Conservation (phyloP, 2,888 invertebrate species). For the Polia nebulosa region DNA sequence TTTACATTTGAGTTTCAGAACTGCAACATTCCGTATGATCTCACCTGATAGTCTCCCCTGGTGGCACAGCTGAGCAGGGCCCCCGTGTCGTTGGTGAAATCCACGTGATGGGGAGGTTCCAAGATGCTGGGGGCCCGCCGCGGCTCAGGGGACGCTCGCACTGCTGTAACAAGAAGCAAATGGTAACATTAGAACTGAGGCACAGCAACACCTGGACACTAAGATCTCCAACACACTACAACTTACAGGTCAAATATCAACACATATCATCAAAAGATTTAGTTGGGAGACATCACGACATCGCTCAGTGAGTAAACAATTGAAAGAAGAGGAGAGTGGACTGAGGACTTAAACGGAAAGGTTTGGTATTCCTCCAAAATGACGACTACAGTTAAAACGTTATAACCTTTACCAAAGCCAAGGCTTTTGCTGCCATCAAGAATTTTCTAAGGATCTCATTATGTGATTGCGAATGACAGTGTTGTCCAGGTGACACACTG, state of each 20-base stretch:
- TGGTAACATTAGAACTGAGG: not conserved
- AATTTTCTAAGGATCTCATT: not conserved
- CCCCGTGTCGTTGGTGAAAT: conserved; percentile 95
- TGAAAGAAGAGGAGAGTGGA: not conserved
- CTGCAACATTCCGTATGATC: not conserved
- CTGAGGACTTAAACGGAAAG: too few relatives aligned
- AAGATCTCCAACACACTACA: too few relatives aligned
- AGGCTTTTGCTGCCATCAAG: not conserved
- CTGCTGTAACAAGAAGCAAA: conserved; percentile 83
- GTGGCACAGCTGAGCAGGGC: conserved; percentile 93
- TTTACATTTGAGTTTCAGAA: not conserved
- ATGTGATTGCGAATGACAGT: not conserved
- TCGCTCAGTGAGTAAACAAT: too few relatives aligned
- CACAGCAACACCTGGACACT: too few relatives aligned
- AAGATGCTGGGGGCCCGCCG: conserved; percentile 92
- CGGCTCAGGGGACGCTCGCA: conserved; percentile 91
- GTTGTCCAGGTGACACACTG: not conserved
- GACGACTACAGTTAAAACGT: not conserved
- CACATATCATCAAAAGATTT: not conserved
- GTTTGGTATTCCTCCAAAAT: not conserved
- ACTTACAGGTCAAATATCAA: too few relatives aligned
- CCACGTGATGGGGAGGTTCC: conserved; percentile 94
- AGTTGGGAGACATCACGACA: not conserved
- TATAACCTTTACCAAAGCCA: not conserved
- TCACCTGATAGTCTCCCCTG: conserved; percentile 93